Base-by-base conservation (phyloP, 2,888 invertebrate genomes). In the Alsophila aescularia region DNA sequence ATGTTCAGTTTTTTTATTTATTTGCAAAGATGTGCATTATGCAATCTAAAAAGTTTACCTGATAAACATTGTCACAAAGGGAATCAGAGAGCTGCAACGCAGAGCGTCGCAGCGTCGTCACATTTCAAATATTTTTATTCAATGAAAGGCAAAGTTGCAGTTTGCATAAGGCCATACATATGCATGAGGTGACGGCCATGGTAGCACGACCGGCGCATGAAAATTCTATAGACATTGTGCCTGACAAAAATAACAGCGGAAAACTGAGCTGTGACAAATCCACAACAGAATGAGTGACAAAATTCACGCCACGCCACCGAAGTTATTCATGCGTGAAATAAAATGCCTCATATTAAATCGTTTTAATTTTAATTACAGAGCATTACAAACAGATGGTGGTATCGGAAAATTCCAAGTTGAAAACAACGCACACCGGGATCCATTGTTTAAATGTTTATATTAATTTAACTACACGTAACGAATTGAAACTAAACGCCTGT, bases 81-180 rank as follows among this genome's bases (percentile, higher is more conserved):
- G 44, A 60, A 61, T 53, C 40, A 36, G 34, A 24, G 47, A 56
- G 54, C 51, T 36, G 39, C 24, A 44, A 58, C 53, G 35, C 43
- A 13, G 34, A 51, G 32, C 15, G 36, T 37, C 49, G 48, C 37
- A 13, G 40, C 61, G 52, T 66, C 60, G 63, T 68, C 62, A 63
- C 72, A 71, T 74, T 72, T 69, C 66, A 75, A 73, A 81, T 81
- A 80, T 83, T 83, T 82, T 81, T 80, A 80, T 80, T 79, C 76
- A 77, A 82, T 83, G 80, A 78, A 81, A 80, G 62, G 66, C 81
- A 72, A 75, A 83, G 81, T 80, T 77, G 80, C 78, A 82, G 79
- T 86, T 86, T 87, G 83, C 85, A 85, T 87, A 87, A 82, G 65
- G 75, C 70, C 79, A 87, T 88, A 73, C 85, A 88, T 88, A 89